phyloP scores from a whole-genome alignment of 2,888 invertebrate species.

The Drosophila acutilabella region DNA sequence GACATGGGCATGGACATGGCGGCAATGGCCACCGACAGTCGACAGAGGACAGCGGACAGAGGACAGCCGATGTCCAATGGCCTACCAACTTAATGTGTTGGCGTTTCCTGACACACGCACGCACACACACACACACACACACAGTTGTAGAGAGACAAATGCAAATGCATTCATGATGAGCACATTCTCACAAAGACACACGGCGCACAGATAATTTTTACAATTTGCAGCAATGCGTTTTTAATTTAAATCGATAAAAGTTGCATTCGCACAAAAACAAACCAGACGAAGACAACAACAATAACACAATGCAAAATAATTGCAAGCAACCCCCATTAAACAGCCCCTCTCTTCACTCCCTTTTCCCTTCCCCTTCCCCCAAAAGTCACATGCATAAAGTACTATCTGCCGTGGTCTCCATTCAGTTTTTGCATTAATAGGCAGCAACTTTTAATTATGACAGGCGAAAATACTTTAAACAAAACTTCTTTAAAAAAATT shows the following conservation, averaged over 20 bases:
- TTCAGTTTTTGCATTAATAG: slow-evolving; percentile 39
- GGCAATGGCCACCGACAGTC: slow-evolving; percentile 57
- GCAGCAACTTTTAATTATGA: slow-evolving; percentile 57
- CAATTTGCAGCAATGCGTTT: slow-evolving; percentile 80
- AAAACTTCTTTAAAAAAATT: not conserved
- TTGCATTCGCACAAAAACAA: slow-evolving; percentile 75
- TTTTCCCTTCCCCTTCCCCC: not conserved
- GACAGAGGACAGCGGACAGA: slow-evolving; percentile 27
- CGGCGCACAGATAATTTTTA: slow-evolving; percentile 72
- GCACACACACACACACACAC: slow-evolving; percentile 22
- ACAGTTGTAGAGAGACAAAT: slow-evolving; percentile 14
- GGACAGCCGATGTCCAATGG: slow-evolving; percentile 70
- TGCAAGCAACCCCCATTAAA: slow-evolving; percentile 52
- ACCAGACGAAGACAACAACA: slow-evolving; percentile 69
- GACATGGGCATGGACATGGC: slow-evolving; percentile 73
- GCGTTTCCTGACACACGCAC: slow-evolving; percentile 67
- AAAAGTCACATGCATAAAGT: not conserved
- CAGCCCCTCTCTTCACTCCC: slow-evolving; percentile 14
- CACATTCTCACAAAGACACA: slow-evolving; percentile 47
- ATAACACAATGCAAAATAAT: slow-evolving; percentile 66
- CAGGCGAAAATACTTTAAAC: slow-evolving; percentile 28
- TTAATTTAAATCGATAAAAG: slow-evolving; percentile 79
- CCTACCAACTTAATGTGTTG: slow-evolving; percentile 76
- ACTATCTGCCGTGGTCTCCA: slow-evolving; percentile 28
- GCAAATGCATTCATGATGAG: slow-evolving; percentile 50